phyloP scores from a whole-genome alignment of 2,797 vertebrate species.

The Poecilia wingei region DNA sequence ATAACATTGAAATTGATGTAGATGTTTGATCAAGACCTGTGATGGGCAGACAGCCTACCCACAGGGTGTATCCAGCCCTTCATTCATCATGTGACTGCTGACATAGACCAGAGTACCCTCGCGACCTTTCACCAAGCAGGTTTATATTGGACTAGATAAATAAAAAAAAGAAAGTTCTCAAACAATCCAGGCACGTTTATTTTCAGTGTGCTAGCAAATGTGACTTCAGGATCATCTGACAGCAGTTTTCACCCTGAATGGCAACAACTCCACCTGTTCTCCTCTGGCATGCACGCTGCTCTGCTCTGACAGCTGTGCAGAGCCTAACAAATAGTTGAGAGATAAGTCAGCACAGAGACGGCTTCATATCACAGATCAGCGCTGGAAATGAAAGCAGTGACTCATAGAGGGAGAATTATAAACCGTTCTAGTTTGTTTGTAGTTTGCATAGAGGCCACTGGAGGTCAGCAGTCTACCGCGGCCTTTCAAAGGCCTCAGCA shows the following conservation, averaged over 20 bases:
- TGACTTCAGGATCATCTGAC: not conserved
- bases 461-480: slow-evolving; percentile 62
- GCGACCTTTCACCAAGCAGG: not conserved
- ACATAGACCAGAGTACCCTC: not conserved
- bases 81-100: not conserved
- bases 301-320: slow-evolving; percentile 36
- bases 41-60: not conserved
- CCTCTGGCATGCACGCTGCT: slow-evolving; percentile 34
- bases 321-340: slow-evolving; percentile 8
- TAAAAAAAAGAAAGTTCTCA: not conserved
- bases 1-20: slow-evolving; percentile 31
- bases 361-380: not conserved
- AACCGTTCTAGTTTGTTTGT: slow-evolving; percentile 21
- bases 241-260: slow-evolving; percentile 11
- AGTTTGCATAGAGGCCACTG: slow-evolving; percentile 46
- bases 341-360: not conserved
- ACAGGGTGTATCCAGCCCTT: not conserved
- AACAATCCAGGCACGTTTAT: not conserved
- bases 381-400: not conserved
- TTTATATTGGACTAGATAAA: not conserved
- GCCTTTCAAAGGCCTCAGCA: not conserved
- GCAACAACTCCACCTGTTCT: slow-evolving; percentile 48
- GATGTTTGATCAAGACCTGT: slow-evolving; percentile 47
- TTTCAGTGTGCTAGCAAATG: not conserved
- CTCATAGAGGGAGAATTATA: not conserved